Percentiles rank a stretch among this genome's conserved stretches.
Conservation (phyloP, 2,888 invertebrate species). For the Drosophila quinaria region DNA sequence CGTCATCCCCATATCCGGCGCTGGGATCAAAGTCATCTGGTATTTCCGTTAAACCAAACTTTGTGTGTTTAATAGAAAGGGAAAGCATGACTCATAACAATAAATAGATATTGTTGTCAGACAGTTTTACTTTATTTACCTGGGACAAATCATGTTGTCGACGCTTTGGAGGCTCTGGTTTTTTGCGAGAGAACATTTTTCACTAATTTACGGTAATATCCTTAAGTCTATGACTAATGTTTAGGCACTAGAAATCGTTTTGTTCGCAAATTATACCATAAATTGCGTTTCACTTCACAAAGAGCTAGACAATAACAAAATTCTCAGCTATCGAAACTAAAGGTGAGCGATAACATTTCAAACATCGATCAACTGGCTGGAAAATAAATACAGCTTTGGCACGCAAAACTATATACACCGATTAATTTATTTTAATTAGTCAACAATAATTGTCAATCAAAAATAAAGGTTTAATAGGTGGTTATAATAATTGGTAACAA, state of each 20-base stretch:
- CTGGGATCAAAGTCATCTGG: slow-evolving; percentile 88
- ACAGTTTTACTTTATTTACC: slow-evolving; percentile 63
- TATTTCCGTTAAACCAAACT: slow-evolving; percentile 93
- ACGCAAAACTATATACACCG: not conserved
- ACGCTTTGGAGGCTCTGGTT: slow-evolving; percentile 78
- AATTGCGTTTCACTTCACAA: slow-evolving; percentile 49
- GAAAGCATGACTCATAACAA: slow-evolving; percentile 58
- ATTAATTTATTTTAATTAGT: not conserved
- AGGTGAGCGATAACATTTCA: slow-evolving; percentile 21
- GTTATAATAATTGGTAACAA: not conserved
- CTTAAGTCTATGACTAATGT: slow-evolving; percentile 19
- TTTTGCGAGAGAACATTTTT: slow-evolving; percentile 83
- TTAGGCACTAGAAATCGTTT: slow-evolving; percentile 28
- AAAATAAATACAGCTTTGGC: not conserved
- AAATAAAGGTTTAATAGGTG: not conserved
- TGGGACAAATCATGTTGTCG: slow-evolving; percentile 84
- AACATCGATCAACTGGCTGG: slow-evolving; percentile 5
- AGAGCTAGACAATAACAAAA: slow-evolving; percentile 40
- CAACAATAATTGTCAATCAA: not conserved
- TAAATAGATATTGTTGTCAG: slow-evolving; percentile 49
- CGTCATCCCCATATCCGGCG: slow-evolving; percentile 86
- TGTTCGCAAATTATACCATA: slow-evolving; percentile 23
- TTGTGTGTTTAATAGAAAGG: slow-evolving; percentile 2
- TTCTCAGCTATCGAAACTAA: slow-evolving; percentile 41
- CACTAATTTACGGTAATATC: slow-evolving; percentile 12